phyloP scores from a whole-genome alignment of 2,113 vertebrate species.

The Lagopus muta region DNA sequence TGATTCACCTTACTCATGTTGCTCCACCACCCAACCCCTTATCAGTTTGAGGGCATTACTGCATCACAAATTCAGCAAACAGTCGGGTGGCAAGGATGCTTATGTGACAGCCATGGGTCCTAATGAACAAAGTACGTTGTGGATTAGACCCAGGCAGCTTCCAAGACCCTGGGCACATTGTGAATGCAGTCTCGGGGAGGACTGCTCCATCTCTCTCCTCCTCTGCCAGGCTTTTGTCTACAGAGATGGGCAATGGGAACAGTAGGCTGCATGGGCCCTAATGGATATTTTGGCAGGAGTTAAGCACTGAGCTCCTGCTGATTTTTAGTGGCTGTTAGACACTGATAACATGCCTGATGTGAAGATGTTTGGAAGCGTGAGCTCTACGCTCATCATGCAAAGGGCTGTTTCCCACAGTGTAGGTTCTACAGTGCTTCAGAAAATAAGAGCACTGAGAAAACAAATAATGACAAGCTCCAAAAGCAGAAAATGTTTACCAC shows the following conservation, averaged over 20 bases:
- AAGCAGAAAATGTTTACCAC: not conserved
- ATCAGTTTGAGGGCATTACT: not conserved
- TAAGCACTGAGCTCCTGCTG: not conserved
- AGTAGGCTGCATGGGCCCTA: not conserved
- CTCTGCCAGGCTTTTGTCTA: not conserved
- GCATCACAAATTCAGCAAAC: not conserved
- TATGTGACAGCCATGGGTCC: not conserved
- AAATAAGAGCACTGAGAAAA: not conserved
- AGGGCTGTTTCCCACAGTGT: not conserved
- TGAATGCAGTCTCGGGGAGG: not conserved
- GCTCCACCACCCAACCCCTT: not conserved
- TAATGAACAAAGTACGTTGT: not conserved
- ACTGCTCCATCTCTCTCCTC: not conserved
- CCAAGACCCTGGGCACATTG: not conserved
- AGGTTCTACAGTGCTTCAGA: not conserved
- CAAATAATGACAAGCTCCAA: not conserved
- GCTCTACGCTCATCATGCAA: not conserved
- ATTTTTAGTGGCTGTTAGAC: not conserved
- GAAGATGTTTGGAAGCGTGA: not conserved
- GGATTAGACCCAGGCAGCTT: not conserved
- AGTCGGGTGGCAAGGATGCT: not conserved
- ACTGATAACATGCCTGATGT: not conserved
- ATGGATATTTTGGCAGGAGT: not conserved
- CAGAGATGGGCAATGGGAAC: not conserved
- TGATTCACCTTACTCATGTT: rapidly evolving